Percentiles rank a stretch among this genome's conserved stretches.
phyloP scores from a whole-genome alignment of 2,888 invertebrate genomes.

The Drosophila basisetae region DNA sequence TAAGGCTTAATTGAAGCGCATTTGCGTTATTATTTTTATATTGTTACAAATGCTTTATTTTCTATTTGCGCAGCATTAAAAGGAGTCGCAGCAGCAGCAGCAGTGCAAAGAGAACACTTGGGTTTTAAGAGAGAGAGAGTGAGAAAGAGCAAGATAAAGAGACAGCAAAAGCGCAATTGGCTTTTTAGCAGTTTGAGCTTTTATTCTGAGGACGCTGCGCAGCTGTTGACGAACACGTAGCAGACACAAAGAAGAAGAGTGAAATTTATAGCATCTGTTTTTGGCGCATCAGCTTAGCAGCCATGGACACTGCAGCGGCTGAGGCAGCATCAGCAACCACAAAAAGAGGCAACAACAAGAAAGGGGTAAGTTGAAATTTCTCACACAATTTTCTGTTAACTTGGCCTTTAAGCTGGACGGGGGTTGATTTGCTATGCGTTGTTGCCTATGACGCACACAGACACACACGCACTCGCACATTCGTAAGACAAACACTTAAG shows the following conservation, averaged over 20 bases:
- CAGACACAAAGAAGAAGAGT: conserved; percentile 21
- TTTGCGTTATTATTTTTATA: conserved; percentile 15
- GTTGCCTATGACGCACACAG: conserved; percentile 30
- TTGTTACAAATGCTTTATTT: conserved; percentile 40
- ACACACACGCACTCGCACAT: conserved; percentile 4
- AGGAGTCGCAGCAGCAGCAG: conserved; percentile 45
- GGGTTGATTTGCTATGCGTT: conserved; percentile 63
- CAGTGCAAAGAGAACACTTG: conserved; percentile 12
- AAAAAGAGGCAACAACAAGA: conserved; percentile 51
- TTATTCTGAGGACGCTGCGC: conserved; percentile 67
- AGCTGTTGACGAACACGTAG: conserved; percentile 43
- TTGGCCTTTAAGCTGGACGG: conserved; percentile 64
- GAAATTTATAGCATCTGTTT: conserved; percentile 45
- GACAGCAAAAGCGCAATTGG: conserved; percentile 63
- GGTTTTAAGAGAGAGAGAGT: background rate
- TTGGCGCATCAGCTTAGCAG: conserved; percentile 30
- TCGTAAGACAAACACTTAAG: conserved; percentile 32
- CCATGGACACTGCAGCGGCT: conserved; percentile 46
- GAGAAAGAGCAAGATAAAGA: conserved; percentile 14
- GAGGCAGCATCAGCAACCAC: conserved; percentile 34
- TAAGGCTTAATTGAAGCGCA: conserved; percentile 15
- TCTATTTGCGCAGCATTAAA: conserved; percentile 59
- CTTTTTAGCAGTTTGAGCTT: conserved; percentile 53
- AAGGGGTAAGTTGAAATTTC: conserved; percentile 70
- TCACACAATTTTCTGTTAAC: conserved; percentile 54